Evolutionary conservation across 2,113 vertebrate genomes (phyloP).

Genomic region (Symphodus melops): DNA sequence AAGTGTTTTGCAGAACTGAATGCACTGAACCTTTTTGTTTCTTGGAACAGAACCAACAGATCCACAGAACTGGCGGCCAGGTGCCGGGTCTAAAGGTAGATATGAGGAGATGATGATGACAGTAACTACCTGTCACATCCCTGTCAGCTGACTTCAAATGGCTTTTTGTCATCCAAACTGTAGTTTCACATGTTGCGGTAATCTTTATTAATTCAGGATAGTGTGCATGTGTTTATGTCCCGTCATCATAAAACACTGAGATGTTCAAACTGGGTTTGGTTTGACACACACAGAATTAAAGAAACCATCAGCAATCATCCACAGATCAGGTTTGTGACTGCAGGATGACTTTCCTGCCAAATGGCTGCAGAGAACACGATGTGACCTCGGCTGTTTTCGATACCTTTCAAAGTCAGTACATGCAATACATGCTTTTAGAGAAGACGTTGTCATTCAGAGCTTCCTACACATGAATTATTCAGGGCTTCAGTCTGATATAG

Average conservation of each 20-base stretch:
- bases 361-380: slow-evolving; percentile 7
- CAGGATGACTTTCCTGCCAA: slow-evolving; percentile 20
- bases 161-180: no score
- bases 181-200: no score
- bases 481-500: neutral
- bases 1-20: slow-evolving; percentile 34
- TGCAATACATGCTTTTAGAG: slow-evolving; percentile 43
- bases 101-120: slow-evolving; percentile 32
- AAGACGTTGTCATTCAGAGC: slow-evolving; percentile 33
- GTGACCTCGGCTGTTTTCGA: slow-evolving; percentile 21
- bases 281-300: no score
- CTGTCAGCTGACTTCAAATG: no score
- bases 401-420: slow-evolving; percentile 27
- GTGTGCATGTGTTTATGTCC: no score
- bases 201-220: no score
- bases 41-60: slow-evolving; percentile 17
- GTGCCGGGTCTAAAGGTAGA: slow-evolving; percentile 22
- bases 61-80: slow-evolving; percentile 2
- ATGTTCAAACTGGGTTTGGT: no score
- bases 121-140: neutral
- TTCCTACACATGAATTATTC: slow-evolving; percentile 50
- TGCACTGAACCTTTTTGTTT: slow-evolving; percentile 13
- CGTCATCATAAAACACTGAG: no score
- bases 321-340: slow-evolving; percentile 13
- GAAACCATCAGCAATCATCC: neutral